These are phyloP conservation scores for Drosophila dunni DNA, from an alignment of 1,140 invertebrate species.

Conservation along the genomic window DNA sequence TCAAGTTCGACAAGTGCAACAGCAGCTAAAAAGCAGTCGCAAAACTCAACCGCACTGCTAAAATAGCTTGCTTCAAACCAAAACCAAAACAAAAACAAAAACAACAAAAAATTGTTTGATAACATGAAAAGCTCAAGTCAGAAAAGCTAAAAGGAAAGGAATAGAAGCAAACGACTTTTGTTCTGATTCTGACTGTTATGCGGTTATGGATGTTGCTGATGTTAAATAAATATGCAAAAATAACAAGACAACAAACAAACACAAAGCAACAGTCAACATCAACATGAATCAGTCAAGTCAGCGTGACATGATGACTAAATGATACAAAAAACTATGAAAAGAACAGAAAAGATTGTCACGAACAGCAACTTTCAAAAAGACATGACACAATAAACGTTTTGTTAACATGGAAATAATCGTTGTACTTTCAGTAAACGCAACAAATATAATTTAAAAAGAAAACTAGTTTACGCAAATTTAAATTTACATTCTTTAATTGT, in stretches of 20 bases:
- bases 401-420: background rate
- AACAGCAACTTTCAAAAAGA: background rate
- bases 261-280: conserved; percentile 32
- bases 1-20: conserved; percentile 74
- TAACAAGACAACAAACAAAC: conserved; percentile 56
- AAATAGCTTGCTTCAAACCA: conserved; percentile 61
- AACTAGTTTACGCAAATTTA: too few species aligned
- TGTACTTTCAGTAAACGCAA: background rate
- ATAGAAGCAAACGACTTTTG: conserved; percentile 25
- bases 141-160: conserved; percentile 25
- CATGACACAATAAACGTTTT: too few species aligned
- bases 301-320: conserved; percentile 76
- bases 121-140: conserved; percentile 50
- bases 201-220: conserved; percentile 49
- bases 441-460: background rate
- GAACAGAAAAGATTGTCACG: conserved; percentile 33
- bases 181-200: conserved; percentile 46
- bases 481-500: background rate
- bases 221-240: conserved; percentile 80
- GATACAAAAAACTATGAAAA: conserved; percentile 45
- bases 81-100: too few species aligned
- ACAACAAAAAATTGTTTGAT: conserved; percentile 65
- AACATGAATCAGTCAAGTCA: conserved; percentile 44
- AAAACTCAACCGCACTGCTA: conserved; percentile 62
- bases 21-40: conserved; percentile 47